These are phyloP conservation scores for Urocolius indicus DNA, from an alignment of 2,113 vertebrate genomes.

Conservation along the genomic window DNA sequence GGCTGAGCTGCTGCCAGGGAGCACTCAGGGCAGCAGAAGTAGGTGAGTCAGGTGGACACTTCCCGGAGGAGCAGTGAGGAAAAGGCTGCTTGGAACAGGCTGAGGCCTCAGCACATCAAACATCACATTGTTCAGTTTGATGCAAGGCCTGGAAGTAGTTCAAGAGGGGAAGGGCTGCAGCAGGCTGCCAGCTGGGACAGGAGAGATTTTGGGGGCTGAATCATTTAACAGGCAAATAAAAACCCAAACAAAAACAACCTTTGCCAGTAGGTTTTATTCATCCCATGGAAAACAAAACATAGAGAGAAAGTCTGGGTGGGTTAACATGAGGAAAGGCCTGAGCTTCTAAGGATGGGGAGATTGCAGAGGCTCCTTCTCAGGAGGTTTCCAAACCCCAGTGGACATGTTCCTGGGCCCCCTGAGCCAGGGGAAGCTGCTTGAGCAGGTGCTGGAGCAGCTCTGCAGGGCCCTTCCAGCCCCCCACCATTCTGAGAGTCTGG, in stretches of 20 bases:
- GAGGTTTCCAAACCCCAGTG: too few species aligned
- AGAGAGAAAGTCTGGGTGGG: not conserved
- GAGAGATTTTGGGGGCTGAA: not conserved
- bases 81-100: not conserved
- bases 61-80: not conserved
- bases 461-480: too few species aligned
- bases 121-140: fast-evolving
- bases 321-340: not conserved
- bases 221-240: not conserved
- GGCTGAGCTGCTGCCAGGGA: not conserved
- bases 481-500: too few species aligned
- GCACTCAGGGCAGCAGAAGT: not conserved
- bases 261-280: not conserved
- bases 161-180: conserved; percentile 8
- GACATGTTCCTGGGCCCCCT: not conserved
- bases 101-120: not conserved
- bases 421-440: too few species aligned
- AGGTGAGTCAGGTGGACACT: not conserved
- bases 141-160: conserved; percentile 6
- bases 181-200: not conserved
- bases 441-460: too few species aligned
- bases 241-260: not conserved
- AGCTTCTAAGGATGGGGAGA: not conserved
- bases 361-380: too few species aligned
- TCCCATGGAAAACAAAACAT: fast-evolving